A percentile compares a stretch with the other conserved stretches of the same genome.
phyloP scores from a whole-genome alignment of 2,797 vertebrate species.

The Menidia menidia region DNA sequence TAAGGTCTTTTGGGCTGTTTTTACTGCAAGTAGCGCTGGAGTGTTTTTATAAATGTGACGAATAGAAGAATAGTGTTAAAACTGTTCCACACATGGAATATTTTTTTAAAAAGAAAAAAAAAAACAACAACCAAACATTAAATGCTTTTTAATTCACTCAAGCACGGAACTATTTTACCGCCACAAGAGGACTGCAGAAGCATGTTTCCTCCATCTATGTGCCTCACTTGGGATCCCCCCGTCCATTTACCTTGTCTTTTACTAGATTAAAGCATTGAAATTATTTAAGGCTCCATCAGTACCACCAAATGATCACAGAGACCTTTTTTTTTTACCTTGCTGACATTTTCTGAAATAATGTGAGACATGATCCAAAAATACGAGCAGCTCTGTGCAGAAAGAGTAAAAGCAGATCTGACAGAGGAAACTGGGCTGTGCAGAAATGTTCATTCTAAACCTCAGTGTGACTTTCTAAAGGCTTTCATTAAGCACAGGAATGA shows the following conservation, averaged over 20 bases:
- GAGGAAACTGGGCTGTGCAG: constrained; percentile 19
- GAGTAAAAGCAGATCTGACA: constrained; percentile 25
- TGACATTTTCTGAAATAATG: constrained; percentile 36
- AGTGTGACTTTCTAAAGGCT: constrained; percentile 1
- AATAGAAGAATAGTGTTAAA: no score
- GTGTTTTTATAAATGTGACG: no score
- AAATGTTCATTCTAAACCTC: not conserved
- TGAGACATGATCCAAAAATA: constrained; percentile 38
- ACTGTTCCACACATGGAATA: no score
- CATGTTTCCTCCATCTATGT: constrained; percentile 27
- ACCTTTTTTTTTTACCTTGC: constrained; percentile 40
- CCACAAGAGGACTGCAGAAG: constrained; percentile 17
- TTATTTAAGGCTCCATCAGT: constrained; percentile 35
- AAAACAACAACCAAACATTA: no score
- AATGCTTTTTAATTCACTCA: not conserved
- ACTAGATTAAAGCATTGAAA: constrained; percentile 31
- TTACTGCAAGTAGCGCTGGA: no score
- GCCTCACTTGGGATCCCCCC: constrained; percentile 24
- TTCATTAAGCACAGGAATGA: constrained; percentile 5
- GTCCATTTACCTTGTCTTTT: constrained; percentile 18
- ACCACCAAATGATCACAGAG: constrained; percentile 39
- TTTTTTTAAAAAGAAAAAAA: no score
- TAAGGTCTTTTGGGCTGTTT: no score
- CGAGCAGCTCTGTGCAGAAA: constrained; percentile 43
- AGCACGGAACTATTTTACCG: not conserved